Conservation (phyloP, 2,888 invertebrate genomes). For the Megastigmus dorsalis region DNA sequence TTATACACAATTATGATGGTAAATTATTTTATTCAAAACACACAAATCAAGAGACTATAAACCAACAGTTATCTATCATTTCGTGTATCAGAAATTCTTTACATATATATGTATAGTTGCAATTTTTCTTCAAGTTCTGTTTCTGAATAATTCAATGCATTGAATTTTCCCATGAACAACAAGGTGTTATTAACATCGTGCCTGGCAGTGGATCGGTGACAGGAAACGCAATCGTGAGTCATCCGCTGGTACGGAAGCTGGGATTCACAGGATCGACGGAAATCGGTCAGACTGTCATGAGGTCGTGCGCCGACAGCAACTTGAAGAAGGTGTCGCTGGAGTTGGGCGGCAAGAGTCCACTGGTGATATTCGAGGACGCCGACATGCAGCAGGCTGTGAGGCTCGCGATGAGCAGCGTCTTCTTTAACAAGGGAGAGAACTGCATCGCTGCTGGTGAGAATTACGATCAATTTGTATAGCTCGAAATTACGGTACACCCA, state of each 20-base stretch:
- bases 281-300: slow-evolving; percentile 94
- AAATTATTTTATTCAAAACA: no score
- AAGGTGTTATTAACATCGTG: slow-evolving; percentile 93
- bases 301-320: slow-evolving; percentile 90
- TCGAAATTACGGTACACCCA: no score
- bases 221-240: slow-evolving; percentile 92
- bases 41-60: no score
- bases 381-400: slow-evolving; percentile 95
- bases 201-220: slow-evolving; percentile 86
- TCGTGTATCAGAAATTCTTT: no score
- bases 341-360: slow-evolving; percentile 95
- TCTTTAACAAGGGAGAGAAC: slow-evolving; percentile 99
- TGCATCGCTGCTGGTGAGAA: slow-evolving; percentile 92
- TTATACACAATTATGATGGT: no score
- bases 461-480: background rate
- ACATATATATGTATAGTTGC: no score
- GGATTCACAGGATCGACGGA: slow-evolving; percentile 98
- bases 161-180: background rate
- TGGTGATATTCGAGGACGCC: slow-evolving; percentile 95
- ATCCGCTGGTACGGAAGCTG: slow-evolving; percentile 89
- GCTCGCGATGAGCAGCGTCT: slow-evolving; percentile 93
- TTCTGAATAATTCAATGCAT: no score
- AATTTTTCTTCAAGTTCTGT: no score
- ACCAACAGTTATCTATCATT: no score
- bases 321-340: slow-evolving; percentile 96